A percentile compares a stretch with the other conserved stretches of the same genome.
These are phyloP conservation scores for Scartelaos histophorus DNA, from an alignment of 2,113 vertebrate species.

Conservation along the genomic window DNA sequence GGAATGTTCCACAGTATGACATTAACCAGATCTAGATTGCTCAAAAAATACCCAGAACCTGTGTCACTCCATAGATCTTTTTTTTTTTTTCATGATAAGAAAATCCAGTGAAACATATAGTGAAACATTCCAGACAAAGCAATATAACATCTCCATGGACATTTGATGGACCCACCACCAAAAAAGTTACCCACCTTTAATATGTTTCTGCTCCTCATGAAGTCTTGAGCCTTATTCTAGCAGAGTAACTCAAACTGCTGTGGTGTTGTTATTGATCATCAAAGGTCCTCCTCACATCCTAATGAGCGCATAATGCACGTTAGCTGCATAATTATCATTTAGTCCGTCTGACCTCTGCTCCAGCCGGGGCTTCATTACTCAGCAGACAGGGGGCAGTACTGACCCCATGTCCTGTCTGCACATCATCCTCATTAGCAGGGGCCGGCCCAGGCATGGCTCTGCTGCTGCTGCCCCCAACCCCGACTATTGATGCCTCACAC, in stretches of 20 bases:
- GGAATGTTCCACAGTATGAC: too few species aligned
- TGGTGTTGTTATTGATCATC: slow-evolving; percentile 18
- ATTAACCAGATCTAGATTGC: too few species aligned
- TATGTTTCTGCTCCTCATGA: neutral
- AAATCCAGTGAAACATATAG: too few species aligned
- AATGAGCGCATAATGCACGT: slow-evolving; percentile 22
- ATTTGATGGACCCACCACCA: too few species aligned
- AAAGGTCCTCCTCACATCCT: slow-evolving; percentile 17
- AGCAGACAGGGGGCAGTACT: slow-evolving; percentile 36
- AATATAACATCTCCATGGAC: too few species aligned
- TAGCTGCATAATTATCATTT: slow-evolving; percentile 64
- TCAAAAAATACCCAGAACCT: too few species aligned
- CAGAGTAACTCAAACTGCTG: neutral
- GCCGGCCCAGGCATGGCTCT: slow-evolving; percentile 44
- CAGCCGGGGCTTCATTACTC: slow-evolving; percentile 79
- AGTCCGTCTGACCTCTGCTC: slow-evolving; percentile 64
- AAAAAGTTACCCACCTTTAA: too few species aligned
- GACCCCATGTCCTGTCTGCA: slow-evolving; percentile 42
- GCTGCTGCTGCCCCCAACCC: slow-evolving; percentile 13
- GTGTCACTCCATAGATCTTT: too few species aligned
- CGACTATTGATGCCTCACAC: slow-evolving; percentile 66
- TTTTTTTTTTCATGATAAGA: too few species aligned
- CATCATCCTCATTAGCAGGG: slow-evolving; percentile 72
- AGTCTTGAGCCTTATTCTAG: neutral
- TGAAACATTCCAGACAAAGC: too few species aligned